Evolutionary conservation across 2,888 invertebrate genomes (phyloP).

Genomic region (Micropterix aruncella): DNA sequence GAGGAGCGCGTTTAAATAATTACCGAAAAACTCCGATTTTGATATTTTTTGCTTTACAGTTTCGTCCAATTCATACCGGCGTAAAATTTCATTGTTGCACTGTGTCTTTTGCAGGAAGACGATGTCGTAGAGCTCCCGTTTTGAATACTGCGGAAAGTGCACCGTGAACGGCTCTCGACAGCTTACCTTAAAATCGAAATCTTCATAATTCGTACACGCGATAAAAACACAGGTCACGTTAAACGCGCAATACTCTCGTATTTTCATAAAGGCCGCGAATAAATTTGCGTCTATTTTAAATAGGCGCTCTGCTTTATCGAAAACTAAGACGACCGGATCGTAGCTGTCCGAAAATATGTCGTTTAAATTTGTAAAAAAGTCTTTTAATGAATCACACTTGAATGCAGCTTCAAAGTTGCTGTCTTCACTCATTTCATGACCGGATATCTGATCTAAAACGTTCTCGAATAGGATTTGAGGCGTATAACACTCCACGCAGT

Average conservation of each 20-base stretch:
- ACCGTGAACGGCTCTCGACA: slow-evolving; percentile 56
- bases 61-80: slow-evolving; percentile 19
- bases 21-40: slow-evolving; percentile 49
- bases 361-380: slow-evolving; percentile 42
- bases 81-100: slow-evolving; percentile 23
- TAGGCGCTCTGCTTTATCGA: slow-evolving; percentile 72
- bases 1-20: slow-evolving; percentile 70
- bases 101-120: slow-evolving; percentile 26
- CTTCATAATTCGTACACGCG: slow-evolving; percentile 69
- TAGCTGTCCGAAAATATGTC: slow-evolving; percentile 19
- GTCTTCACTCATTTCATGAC: slow-evolving; percentile 21
- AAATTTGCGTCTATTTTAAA: slow-evolving; percentile 61
- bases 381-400: slow-evolving; percentile 57
- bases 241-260: slow-evolving; percentile 57
- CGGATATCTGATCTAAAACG: slow-evolving; percentile 46
- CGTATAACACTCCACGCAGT: slow-evolving; percentile 73
- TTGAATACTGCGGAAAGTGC: slow-evolving; percentile 69
- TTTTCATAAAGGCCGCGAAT: slow-evolving; percentile 53
- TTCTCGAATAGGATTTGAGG: slow-evolving; percentile 63
- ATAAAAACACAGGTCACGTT: slow-evolving; percentile 65
- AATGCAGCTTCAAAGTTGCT: slow-evolving; percentile 22
- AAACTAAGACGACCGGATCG: slow-evolving; percentile 46
- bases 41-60: slow-evolving; percentile 22
- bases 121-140: slow-evolving; percentile 45
- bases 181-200: slow-evolving; percentile 57